phyloP scores from a whole-genome alignment of 2,888 invertebrate species.

The Scaptomyza caliginosa region DNA sequence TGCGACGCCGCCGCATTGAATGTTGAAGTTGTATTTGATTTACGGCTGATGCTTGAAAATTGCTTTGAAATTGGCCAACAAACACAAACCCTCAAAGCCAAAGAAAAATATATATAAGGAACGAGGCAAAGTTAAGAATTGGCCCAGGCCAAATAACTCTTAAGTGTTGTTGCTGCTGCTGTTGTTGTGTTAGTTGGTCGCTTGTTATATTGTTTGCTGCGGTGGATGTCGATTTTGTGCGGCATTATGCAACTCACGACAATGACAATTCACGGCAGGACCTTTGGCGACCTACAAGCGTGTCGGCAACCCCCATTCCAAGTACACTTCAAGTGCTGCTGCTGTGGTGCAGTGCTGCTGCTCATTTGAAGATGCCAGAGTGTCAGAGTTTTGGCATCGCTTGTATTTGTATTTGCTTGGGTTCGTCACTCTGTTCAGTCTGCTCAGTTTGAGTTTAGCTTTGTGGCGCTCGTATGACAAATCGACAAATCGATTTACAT shows the following conservation, averaged over 20 bases:
- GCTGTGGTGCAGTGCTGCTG: constrained; percentile 5
- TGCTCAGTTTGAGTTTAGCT: constrained; percentile 3
- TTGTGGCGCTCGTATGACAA: constrained; percentile 67
- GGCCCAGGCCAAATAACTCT: constrained; percentile 54
- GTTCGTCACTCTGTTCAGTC: constrained; percentile 33
- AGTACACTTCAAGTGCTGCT: constrained; percentile 20
- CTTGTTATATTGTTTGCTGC: constrained; percentile 1
- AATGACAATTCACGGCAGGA: constrained; percentile 80
- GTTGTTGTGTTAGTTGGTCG: constrained; percentile 16
- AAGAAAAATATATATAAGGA: constrained; percentile 46
- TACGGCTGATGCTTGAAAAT: constrained; percentile 75
- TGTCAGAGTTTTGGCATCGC: constrained; percentile 34
- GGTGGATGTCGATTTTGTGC: constrained; percentile 70
- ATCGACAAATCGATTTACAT: constrained; percentile 75
- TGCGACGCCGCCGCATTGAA: constrained; percentile 43
- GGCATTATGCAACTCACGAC: constrained; percentile 80
- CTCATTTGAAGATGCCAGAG: constrained; percentile 63
- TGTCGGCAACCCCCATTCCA: constrained; percentile 60
- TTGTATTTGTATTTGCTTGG: constrained; percentile 16
- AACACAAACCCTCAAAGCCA: not conserved
- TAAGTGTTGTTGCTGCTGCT: constrained; percentile 7
- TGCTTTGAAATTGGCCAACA: constrained; percentile 73
- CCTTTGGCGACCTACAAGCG: constrained; percentile 79
- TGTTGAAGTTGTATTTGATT: constrained; percentile 66
- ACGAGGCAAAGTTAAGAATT: constrained; percentile 65